These are phyloP conservation scores for Muscicapa comitata DNA, from an alignment of 2,797 vertebrate species.

Conservation along the genomic window DNA sequence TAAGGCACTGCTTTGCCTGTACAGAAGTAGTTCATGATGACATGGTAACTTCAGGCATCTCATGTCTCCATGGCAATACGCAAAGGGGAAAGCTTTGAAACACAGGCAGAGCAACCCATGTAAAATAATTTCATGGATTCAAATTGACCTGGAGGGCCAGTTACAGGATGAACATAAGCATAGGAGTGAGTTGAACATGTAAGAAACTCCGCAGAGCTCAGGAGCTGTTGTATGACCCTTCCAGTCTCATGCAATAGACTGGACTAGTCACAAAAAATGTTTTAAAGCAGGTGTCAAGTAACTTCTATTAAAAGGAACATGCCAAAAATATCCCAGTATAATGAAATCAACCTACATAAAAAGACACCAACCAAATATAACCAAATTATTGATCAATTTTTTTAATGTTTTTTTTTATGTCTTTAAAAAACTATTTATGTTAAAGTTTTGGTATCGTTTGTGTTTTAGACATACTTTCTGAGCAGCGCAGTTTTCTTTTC, in stretches of 20 bases:
- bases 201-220: neutral
- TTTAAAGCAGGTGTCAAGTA: neutral
- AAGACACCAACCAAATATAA: neutral
- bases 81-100: neutral
- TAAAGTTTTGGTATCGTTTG: neutral
- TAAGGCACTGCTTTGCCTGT: neutral
- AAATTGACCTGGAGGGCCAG: neutral
- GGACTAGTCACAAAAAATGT: neutral
- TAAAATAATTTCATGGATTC: neutral
- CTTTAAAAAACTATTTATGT: neutral
- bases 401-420: no score
- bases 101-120: neutral
- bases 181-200: fast-evolving
- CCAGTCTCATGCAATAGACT: neutral
- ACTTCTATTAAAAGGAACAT: neutral
- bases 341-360: neutral
- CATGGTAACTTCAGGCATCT: neutral
- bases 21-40: neutral
- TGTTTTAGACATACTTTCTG: neutral
- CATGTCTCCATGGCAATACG: neutral
- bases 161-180: neutral
- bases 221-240: neutral
- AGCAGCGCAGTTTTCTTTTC: neutral
- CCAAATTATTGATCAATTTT: neutral
- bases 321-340: neutral